Percentiles rank a stretch among this genome's conserved stretches.
Evolutionary conservation across 2,113 vertebrate species (phyloP).

Genomic region (Alces alces): DNA sequence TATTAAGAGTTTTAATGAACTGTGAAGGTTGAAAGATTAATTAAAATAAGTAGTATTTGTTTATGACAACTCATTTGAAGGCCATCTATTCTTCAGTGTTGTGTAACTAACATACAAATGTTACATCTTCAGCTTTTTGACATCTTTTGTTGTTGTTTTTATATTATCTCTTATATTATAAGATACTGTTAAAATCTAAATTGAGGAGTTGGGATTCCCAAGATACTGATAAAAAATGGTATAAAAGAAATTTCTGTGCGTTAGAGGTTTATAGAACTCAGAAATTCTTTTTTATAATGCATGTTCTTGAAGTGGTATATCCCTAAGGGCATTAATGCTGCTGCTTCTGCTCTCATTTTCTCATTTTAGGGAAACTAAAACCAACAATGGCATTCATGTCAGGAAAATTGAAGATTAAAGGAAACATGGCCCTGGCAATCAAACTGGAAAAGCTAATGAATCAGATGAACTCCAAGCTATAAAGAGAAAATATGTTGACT

Average conservation of each 20-base stretch:
- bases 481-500: constrained; percentile 40
- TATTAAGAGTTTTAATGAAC: constrained; percentile 40
- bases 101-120: not conserved
- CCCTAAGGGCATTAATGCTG: constrained; percentile 6
- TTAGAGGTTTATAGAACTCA: constrained; percentile 32
- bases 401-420: constrained; percentile 86
- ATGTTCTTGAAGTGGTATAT: not conserved
- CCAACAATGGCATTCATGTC: constrained; percentile 92
- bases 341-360: constrained; percentile 31
- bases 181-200: constrained; percentile 35
- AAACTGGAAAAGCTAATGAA: constrained; percentile 88
- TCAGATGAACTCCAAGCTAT: constrained; percentile 81
- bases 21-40: constrained; percentile 42
- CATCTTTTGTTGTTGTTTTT: constrained; percentile 29
- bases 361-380: constrained; percentile 86
- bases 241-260: constrained; percentile 26
- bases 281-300: not conserved
- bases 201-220: constrained; percentile 9
- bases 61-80: not conserved
- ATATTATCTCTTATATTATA: not conserved
- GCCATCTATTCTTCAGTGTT: not conserved
- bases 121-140: constrained; percentile 6
- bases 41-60: constrained; percentile 16
- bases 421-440: constrained; percentile 84
- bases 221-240: constrained; percentile 22